phyloP scores from a whole-genome alignment of 2,113 vertebrate species.

The Danio rerio region DNA sequence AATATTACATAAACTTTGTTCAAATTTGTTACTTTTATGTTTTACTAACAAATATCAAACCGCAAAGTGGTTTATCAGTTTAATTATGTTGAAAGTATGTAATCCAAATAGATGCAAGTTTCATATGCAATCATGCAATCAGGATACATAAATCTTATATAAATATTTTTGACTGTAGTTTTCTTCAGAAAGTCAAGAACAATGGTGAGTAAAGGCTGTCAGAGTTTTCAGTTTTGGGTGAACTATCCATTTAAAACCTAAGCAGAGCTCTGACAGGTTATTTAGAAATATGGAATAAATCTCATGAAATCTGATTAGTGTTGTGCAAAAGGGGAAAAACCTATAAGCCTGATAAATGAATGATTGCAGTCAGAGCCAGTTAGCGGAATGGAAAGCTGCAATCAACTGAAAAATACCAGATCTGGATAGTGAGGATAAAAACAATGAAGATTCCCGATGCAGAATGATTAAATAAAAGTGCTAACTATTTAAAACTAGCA shows the following conservation, averaged over 20 bases:
- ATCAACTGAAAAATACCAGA: not conserved
- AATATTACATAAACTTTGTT: no score
- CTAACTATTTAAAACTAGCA: not conserved
- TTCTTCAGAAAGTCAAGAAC: no score
- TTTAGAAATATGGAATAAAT: slow-evolving; percentile 52
- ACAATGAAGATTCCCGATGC: not conserved
- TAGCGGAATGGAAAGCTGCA: slow-evolving; percentile 10
- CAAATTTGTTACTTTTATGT: no score
- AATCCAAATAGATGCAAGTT: no score
- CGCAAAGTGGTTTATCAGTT: no score
- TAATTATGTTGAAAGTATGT: no score
- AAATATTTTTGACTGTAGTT: no score
- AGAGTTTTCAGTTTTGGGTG: no score
- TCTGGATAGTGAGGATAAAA: not conserved
- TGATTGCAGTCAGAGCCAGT: slow-evolving; percentile 35
- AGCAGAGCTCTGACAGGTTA: slow-evolving; percentile 49
- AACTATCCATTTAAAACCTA: slow-evolving; percentile 27
- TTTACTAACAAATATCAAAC: no score
- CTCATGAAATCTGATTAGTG: slow-evolving; percentile 57
- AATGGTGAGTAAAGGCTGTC: not conserved
- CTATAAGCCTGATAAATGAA: slow-evolving; percentile 15
- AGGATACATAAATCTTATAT: no score
- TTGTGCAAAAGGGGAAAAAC: slow-evolving; percentile 53
- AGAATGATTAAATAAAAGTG: not conserved
- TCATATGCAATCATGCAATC: no score